Evolutionary conservation across 2,888 invertebrate species (phyloP).

Genomic region (Callosobruchus maculatus): DNA sequence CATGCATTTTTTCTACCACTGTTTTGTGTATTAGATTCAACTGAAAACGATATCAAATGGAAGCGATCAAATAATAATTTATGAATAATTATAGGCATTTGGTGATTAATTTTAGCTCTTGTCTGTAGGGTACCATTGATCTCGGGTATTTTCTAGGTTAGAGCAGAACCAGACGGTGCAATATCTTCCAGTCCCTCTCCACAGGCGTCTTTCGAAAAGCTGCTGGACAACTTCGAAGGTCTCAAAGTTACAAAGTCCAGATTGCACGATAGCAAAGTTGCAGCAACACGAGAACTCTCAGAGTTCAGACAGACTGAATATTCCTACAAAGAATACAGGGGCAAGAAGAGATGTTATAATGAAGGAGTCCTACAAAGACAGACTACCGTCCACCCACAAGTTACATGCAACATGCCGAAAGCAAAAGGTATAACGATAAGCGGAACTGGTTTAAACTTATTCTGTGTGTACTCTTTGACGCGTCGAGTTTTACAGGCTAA

Average conservation of each 20-base stretch:
- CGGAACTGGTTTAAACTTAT: no score
- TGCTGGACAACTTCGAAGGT: not conserved
- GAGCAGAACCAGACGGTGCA: slow-evolving; percentile 73
- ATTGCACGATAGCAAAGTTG: slow-evolving; percentile 43
- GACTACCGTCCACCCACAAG: slow-evolving; percentile 56
- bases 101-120: no score
- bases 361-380: slow-evolving; percentile 30
- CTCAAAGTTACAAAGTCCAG: slow-evolving; percentile 20
- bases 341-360: slow-evolving; percentile 33
- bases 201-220: slow-evolving; percentile 28
- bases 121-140: no score
- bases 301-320: slow-evolving; percentile 55
- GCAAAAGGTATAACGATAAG: slow-evolving; percentile 30
- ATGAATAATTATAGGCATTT: no score
- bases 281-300: slow-evolving; percentile 55
- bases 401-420: slow-evolving; percentile 59
- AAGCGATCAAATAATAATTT: no score
- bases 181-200: slow-evolving; percentile 60
- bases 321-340: slow-evolving; percentile 54
- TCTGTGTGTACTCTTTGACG: no score
- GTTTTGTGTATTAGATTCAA: no score
- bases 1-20: no score
- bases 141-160: slow-evolving; percentile 49
- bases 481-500: no score
- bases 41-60: no score